Conservation (phyloP, 2,797 vertebrate species). For the Chelon labrosus region DNA sequence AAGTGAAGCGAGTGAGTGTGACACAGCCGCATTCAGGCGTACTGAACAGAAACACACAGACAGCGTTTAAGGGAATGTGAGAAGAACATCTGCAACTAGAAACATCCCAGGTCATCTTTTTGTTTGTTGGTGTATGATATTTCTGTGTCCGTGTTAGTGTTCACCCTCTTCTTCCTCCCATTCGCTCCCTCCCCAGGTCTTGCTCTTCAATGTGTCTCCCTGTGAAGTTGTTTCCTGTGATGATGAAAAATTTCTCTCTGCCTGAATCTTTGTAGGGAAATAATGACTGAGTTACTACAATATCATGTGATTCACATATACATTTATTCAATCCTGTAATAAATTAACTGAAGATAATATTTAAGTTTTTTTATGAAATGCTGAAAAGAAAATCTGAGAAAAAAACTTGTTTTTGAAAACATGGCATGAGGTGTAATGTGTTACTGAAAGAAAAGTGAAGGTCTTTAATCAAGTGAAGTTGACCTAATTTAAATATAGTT, state of each 20-base stretch:
- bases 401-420: constrained; percentile 76
- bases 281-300: constrained; percentile 75
- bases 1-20: constrained; percentile 27
- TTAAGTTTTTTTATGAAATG: constrained; percentile 78
- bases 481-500: constrained; percentile 87
- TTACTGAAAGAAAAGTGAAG: constrained; percentile 76
- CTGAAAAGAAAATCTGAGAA: constrained; percentile 41
- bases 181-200: constrained; percentile 55
- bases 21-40: neutral
- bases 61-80: too few species aligned
- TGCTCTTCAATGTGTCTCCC: constrained; percentile 75
- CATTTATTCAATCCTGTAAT: constrained; percentile 82
- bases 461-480: constrained; percentile 75
- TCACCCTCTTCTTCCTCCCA: constrained; percentile 7
- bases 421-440: constrained; percentile 86
- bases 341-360: constrained; percentile 76
- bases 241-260: constrained; percentile 77
- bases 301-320: constrained; percentile 78
- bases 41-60: constrained; percentile 16
- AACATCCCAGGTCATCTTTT: constrained; percentile 57
- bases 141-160: constrained; percentile 75
- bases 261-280: constrained; percentile 81
- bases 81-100: constrained; percentile 32
- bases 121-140: constrained; percentile 67
- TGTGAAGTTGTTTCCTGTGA: constrained; percentile 79